Conservation (phyloP, 2,113 vertebrate genomes). For the Heloderma charlesbogerti region DNA sequence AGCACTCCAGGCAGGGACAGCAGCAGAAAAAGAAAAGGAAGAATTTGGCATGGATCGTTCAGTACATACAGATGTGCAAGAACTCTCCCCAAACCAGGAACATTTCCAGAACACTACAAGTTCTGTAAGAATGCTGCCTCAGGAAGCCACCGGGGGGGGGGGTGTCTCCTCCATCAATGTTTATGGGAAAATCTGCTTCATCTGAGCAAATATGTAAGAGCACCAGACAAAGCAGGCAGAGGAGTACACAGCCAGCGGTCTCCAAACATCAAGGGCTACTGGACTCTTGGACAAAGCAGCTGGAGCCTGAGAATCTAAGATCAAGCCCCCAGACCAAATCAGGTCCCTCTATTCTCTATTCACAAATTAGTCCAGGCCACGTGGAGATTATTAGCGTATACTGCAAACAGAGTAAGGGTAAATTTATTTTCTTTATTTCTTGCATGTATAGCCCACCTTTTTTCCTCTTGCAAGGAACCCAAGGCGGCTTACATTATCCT, state of each 20-base stretch:
- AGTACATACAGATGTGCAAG: not conserved
- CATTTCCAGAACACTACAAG: not conserved
- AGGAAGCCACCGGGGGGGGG: not conserved
- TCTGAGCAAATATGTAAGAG: not conserved
- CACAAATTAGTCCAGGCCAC: no score
- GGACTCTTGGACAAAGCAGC: not conserved
- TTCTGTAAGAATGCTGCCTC: not conserved
- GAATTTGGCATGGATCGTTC: not conserved
- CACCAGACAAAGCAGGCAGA: not conserved
- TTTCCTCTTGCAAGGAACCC: no score
- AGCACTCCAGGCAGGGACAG: not conserved
- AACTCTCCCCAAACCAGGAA: no score
- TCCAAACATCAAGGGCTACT: not conserved
- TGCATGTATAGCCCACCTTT: no score
- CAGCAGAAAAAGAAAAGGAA: not conserved
- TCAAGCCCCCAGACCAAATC: not conserved
- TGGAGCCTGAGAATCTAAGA: not conserved
- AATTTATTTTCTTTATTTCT: no score
- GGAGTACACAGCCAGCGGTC: not conserved
- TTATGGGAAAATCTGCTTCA: not conserved
- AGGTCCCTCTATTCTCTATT: not conserved
- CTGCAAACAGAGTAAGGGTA: not conserved
- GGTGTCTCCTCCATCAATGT: not conserved
- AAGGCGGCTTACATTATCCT: no score
- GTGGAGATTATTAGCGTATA: not conserved